Percentiles rank a stretch among this genome's conserved stretches.
These are phyloP conservation scores for Drosophila tropicalis DNA, from an alignment of 1,140 invertebrate genomes.

Conservation along the genomic window DNA sequence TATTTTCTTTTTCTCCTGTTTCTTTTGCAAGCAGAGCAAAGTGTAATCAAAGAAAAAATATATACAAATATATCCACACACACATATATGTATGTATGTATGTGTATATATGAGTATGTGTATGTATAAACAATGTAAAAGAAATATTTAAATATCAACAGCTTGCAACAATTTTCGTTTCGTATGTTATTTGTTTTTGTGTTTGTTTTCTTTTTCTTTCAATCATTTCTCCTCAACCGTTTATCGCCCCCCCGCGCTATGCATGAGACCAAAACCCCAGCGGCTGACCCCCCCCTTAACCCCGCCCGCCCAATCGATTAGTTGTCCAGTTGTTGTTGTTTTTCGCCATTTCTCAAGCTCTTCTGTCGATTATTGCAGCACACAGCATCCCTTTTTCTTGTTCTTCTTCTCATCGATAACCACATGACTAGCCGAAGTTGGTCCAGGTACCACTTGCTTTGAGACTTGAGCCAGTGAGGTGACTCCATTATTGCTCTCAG, in stretches of 20 bases:
- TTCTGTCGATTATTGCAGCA: constrained; percentile 74
- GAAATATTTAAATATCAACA: constrained; percentile 31
- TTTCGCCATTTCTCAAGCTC: neutral
- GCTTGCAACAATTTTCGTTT: constrained; percentile 19
- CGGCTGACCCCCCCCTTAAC: neutral
- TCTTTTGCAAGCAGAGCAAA: constrained; percentile 52
- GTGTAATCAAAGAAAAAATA: constrained; percentile 56
- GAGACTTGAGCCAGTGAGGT: constrained; percentile 79
- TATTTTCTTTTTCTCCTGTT: constrained; percentile 8
- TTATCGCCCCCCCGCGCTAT: neutral
- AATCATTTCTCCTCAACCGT: neutral
- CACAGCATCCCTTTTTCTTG: constrained; percentile 82
- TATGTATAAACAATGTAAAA: constrained; percentile 38
- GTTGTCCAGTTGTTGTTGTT: constrained; percentile 5
- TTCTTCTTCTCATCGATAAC: constrained; percentile 83
- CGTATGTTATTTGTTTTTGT: neutral
- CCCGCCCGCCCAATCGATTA: neutral
- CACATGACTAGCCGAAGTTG: constrained; percentile 83
- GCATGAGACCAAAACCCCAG: neutral
- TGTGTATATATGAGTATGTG: constrained; percentile 16
- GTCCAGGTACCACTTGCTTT: constrained; percentile 82
- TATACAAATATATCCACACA: no score
- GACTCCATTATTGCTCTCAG: constrained; percentile 71
- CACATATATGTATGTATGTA: no score
- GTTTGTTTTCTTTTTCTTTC: neutral